Percentiles rank a stretch among this genome's conserved stretches.
These are phyloP conservation scores for Melopsittacus undulatus DNA, from an alignment of 2,797 vertebrate genomes.

Conservation along the genomic window DNA sequence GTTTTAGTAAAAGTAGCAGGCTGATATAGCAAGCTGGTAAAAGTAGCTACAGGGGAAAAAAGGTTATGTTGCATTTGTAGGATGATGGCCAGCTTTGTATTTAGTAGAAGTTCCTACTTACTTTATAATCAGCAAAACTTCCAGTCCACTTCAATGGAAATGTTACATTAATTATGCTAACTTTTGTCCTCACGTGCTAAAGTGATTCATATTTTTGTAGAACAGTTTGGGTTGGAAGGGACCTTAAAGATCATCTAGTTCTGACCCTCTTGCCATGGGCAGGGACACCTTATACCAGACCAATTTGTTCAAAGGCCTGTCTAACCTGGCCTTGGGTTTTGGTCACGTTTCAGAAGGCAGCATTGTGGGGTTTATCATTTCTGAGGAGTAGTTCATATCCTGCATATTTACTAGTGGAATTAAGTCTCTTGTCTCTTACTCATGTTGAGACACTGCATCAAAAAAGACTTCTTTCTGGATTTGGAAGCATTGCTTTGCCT, in stretches of 20 bases:
- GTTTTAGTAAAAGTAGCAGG: not conserved
- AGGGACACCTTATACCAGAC: not conserved
- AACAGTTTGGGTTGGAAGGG: not conserved
- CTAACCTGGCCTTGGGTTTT: not conserved
- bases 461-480: not conserved
- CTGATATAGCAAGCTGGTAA: not conserved
- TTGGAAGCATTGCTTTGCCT: not conserved
- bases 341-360: not conserved
- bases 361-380: not conserved
- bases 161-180: not conserved
- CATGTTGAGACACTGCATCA: not conserved
- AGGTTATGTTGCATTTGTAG: not conserved
- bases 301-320: not conserved
- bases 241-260: not conserved
- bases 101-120: not conserved
- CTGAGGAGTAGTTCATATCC: not conserved
- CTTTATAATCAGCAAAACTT: not conserved
- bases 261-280: not conserved
- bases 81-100: not conserved
- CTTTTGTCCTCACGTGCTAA: not conserved
- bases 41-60: not conserved
- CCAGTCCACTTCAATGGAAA: not conserved
- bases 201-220: not conserved
- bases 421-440: not conserved
- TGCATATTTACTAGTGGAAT: not conserved